Percentiles rank a stretch among this genome's conserved stretches.
Evolutionary conservation across 1,140 invertebrate genomes (phyloP).

Genomic region (Penaeus vannamei): DNA sequence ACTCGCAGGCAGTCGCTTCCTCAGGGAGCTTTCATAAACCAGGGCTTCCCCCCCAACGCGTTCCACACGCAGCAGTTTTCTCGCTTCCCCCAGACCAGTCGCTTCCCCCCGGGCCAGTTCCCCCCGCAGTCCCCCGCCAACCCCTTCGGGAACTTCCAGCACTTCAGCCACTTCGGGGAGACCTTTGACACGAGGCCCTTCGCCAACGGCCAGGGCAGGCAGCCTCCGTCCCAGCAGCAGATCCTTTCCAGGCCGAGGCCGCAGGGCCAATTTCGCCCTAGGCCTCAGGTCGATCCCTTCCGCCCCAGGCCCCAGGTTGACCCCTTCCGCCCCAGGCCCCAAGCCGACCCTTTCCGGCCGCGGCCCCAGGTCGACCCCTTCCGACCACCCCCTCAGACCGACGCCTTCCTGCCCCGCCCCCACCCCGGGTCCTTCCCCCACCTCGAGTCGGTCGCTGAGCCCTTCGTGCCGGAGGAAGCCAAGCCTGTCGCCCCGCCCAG

Average conservation of each 20-base stretch:
- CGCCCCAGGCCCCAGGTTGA: constrained; percentile 22
- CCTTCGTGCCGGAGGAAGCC: constrained; percentile 48
- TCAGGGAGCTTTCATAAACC: constrained; percentile 34
- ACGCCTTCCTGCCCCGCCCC: not conserved
- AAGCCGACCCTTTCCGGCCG: constrained; percentile 5
- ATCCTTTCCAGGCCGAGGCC: no score
- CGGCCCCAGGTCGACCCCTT: constrained; percentile 20
- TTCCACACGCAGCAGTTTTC: constrained; percentile 37
- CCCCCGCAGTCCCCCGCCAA: not conserved
- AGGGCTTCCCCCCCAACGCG: constrained; percentile 34
- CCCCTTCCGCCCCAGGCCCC: constrained; percentile 1
- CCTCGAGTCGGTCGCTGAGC: constrained; percentile 17
- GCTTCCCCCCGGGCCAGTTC: not conserved
- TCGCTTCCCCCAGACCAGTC: not conserved
- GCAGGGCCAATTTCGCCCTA: no score
- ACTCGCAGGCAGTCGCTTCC: constrained; percentile 55
- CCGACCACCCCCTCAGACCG: constrained; percentile 17
- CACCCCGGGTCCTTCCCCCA: not conserved
- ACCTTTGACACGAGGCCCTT: not conserved
- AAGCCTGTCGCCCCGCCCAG: not conserved
- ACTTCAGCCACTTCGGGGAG: not conserved
- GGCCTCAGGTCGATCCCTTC: no score
- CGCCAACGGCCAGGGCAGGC: no score
- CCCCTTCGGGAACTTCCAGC: not conserved
- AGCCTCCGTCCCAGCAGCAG: no score